Percentiles rank a stretch among this genome's conserved stretches.
Evolutionary conservation across 2,888 invertebrate genomes (phyloP).

Genomic region (Eupithecia exiguata): DNA sequence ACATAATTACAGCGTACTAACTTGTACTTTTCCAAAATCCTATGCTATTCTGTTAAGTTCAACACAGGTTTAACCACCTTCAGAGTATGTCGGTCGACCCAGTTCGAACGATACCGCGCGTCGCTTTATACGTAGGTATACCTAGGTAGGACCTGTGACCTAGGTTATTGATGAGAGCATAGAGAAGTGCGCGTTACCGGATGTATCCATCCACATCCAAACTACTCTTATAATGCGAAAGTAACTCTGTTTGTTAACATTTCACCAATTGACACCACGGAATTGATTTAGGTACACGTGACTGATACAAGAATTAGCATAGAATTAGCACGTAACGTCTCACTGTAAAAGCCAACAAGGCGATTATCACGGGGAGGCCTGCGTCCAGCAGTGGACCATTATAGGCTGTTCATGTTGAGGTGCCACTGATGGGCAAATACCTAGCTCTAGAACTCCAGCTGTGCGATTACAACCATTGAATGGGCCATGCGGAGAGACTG

Average conservation of each 20-base stretch:
- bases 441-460: too few relatives aligned
- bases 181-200: neutral
- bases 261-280: neutral
- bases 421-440: too few relatives aligned
- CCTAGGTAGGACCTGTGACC: conserved; percentile 10
- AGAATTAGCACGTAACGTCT: too few relatives aligned
- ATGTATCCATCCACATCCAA: neutral
- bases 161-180: conserved; percentile 25
- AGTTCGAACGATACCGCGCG: conserved; percentile 31
- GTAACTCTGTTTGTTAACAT: too few relatives aligned
- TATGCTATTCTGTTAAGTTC: neutral
- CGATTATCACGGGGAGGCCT: too few relatives aligned
- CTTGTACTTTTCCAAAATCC: neutral
- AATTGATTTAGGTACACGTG: too few relatives aligned
- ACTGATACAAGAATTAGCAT: too few relatives aligned
- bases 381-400: too few relatives aligned
- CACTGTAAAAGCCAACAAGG: too few relatives aligned
- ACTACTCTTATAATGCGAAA: neutral
- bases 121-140: conserved; percentile 13
- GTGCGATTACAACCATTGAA: too few relatives aligned
- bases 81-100: conserved; percentile 26
- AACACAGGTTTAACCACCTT: conserved; percentile 19
- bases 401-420: too few relatives aligned
- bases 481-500: too few relatives aligned
- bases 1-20: neutral